Evolutionary conservation across 2,113 vertebrate species (phyloP).

Genomic region (Callopanchax toddi): DNA sequence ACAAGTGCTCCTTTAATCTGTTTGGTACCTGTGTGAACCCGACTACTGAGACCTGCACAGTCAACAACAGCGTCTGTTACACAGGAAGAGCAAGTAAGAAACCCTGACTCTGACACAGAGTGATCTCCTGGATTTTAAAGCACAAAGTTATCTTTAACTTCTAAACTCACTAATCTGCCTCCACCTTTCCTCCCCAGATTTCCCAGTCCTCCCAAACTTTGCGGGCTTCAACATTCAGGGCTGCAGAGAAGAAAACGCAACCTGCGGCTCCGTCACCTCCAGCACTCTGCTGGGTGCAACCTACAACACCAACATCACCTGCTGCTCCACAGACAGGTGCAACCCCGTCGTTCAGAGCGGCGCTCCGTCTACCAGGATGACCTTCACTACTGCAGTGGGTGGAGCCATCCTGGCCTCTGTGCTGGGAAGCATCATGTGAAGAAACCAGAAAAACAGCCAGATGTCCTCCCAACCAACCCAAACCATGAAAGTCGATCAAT

Average conservation of each 20-base stretch:
- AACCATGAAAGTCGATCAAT: constrained; percentile 48
- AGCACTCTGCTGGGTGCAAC: neutral
- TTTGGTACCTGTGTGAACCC: too few species aligned
- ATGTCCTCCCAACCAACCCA: neutral
- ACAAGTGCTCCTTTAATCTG: too few species aligned
- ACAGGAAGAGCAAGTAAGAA: constrained; percentile 57
- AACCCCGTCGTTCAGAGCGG: constrained; percentile 22
- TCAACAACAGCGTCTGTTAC: constrained; percentile 40
- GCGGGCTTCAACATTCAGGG: constrained; percentile 59
- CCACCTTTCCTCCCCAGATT: constrained; percentile 50
- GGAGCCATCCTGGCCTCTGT: constrained; percentile 49
- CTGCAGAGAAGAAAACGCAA: rapidly evolving
- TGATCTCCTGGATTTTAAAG: too few species aligned
- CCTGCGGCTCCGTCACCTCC: neutral
- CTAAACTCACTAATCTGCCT: too few species aligned
- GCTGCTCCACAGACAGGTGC: constrained; percentile 66
- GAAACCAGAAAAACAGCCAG: too few species aligned
- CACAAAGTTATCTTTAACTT: too few species aligned
- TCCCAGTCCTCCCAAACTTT: neutral
- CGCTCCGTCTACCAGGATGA: constrained; percentile 51
- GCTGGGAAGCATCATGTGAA: constrained; percentile 40
- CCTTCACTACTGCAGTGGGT: constrained; percentile 31
- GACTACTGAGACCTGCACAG: too few species aligned
- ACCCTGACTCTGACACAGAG: too few species aligned
- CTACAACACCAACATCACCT: rapidly evolving